These are phyloP conservation scores for Eufriesea mexicana DNA, from an alignment of 1,140 invertebrate genomes.

Conservation along the genomic window DNA sequence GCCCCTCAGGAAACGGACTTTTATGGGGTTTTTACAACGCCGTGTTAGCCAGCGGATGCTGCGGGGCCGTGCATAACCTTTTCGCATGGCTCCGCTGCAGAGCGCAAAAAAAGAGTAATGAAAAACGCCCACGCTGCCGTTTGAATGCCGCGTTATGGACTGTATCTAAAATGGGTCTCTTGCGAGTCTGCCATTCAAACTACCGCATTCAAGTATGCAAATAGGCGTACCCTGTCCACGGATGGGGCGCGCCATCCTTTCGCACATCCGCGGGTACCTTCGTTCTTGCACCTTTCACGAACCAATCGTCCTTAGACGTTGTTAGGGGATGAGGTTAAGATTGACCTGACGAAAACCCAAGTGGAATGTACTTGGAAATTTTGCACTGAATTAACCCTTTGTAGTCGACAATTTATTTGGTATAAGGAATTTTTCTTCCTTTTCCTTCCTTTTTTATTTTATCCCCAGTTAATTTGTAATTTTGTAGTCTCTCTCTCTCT, in stretches of 20 bases:
- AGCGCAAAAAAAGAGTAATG: constrained; percentile 49
- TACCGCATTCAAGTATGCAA: constrained; percentile 45
- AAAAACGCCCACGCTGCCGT: constrained; percentile 48
- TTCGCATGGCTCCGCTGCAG: constrained; percentile 8
- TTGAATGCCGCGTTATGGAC: constrained; percentile 61
- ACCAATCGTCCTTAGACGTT: not conserved
- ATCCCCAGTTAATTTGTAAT: too few species aligned
- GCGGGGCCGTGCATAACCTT: constrained; percentile 61
- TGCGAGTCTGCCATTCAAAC: constrained; percentile 29
- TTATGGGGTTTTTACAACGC: constrained; percentile 74
- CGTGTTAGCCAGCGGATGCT: constrained; percentile 55
- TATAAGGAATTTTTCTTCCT: too few species aligned
- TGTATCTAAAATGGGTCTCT: constrained; percentile 63
- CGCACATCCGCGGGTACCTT: constrained; percentile 10
- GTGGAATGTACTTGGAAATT: too few species aligned
- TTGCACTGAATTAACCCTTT: too few species aligned
- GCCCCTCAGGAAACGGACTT: constrained; percentile 57
- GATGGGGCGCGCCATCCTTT: constrained; percentile 20
- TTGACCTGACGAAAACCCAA: too few species aligned
- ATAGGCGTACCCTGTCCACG: constrained; percentile 20
- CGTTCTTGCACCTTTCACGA: not conserved
- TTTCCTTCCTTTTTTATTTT: too few species aligned
- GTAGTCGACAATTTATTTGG: too few species aligned
- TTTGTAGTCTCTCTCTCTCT: too few species aligned
- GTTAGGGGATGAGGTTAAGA: too few species aligned